These are phyloP conservation scores for Stylophora pistillata DNA, from an alignment of 64 coral and sea anemone genomes.

Conservation along the genomic window DNA sequence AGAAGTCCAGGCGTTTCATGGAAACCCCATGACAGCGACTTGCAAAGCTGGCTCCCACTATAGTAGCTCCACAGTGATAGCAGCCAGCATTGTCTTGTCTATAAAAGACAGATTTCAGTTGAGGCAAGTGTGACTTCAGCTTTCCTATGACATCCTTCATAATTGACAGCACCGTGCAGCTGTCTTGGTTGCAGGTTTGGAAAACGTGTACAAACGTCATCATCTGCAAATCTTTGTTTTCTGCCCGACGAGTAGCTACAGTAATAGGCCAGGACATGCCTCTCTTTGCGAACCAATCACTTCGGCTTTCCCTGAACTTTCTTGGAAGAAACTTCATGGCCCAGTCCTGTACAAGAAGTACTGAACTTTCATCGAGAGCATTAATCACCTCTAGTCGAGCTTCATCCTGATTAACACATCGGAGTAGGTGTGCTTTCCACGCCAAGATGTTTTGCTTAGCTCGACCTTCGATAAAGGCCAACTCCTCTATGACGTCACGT, in stretches of 20 bases:
- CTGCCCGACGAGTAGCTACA: conserved; percentile 7
- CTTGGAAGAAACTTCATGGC: conserved; percentile 33
- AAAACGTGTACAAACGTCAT: conserved; percentile 43
- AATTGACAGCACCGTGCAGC: conserved; percentile 7
- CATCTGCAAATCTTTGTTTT: conserved; percentile 4
- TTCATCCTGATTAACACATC: conserved; percentile 42
- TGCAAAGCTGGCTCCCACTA: conserved; percentile 22
- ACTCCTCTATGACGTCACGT: too few species aligned
- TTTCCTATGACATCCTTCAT: conserved; percentile 8
- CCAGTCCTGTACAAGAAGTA: conserved; percentile 35
- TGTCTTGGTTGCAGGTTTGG: conserved; percentile 45
- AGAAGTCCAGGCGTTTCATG: conserved; percentile 49
- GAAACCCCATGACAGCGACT: background rate
- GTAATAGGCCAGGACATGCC: conserved; percentile 35
- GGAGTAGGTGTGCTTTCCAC: conserved; percentile 38
- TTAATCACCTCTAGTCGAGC: conserved; percentile 10
- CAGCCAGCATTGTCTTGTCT: conserved; percentile 64
- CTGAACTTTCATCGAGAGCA: background rate
- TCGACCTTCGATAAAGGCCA: background rate
- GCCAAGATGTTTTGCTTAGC: conserved; percentile 12
- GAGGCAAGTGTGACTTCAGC: conserved; percentile 46
- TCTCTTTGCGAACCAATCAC: conserved; percentile 20
- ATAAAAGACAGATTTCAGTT: conserved; percentile 17
- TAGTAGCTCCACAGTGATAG: conserved; percentile 51
- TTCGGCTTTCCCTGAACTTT: conserved; percentile 32